Evolutionary conservation across 2,888 invertebrate species (phyloP).

Genomic region (Drosophila neonasuta): DNA sequence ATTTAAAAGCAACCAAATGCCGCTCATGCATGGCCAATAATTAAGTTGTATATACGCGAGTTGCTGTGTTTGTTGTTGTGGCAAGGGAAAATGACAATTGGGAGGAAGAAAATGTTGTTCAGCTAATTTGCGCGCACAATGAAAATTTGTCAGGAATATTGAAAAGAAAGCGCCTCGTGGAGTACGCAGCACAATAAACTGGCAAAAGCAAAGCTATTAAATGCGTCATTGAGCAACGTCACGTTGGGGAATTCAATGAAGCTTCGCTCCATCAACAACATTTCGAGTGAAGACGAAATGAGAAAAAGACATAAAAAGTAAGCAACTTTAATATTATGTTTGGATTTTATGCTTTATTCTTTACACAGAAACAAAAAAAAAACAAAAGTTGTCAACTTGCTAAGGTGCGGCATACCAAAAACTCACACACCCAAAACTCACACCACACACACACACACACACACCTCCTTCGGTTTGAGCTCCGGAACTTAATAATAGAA

Average conservation of each 20-base stretch:
- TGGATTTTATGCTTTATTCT: slow-evolving; percentile 13
- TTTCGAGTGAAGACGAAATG: slow-evolving; percentile 16
- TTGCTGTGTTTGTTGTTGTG: background rate
- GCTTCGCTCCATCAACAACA: background rate
- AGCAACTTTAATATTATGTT: slow-evolving; percentile 29
- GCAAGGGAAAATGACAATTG: slow-evolving; percentile 19
- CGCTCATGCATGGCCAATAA: slow-evolving; percentile 47
- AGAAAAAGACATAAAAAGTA: slow-evolving; percentile 7
- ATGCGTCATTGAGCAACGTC: slow-evolving; percentile 67
- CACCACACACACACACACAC: slow-evolving; percentile 8
- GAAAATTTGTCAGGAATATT: slow-evolving; percentile 49
- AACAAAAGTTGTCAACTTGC: slow-evolving; percentile 50
- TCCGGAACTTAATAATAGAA: slow-evolving; percentile 71
- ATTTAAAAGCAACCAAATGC: slow-evolving; percentile 27
- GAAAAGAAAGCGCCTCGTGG: slow-evolving; percentile 35
- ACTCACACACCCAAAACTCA: slow-evolving; percentile 15
- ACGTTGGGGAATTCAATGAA: slow-evolving; percentile 36
- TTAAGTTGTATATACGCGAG: slow-evolving; percentile 44
- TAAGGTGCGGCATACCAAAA: slow-evolving; percentile 25
- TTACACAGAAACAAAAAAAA: slow-evolving; percentile 25
- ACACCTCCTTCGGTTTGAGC: slow-evolving; percentile 18
- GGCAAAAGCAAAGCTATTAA: slow-evolving; percentile 66
- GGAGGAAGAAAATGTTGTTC: slow-evolving; percentile 12
- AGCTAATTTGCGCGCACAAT: slow-evolving; percentile 46
- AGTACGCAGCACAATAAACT: slow-evolving; percentile 37